These are phyloP conservation scores for Apamea monoglypha DNA, from an alignment of 2,888 invertebrate genomes.

Conservation along the genomic window DNA sequence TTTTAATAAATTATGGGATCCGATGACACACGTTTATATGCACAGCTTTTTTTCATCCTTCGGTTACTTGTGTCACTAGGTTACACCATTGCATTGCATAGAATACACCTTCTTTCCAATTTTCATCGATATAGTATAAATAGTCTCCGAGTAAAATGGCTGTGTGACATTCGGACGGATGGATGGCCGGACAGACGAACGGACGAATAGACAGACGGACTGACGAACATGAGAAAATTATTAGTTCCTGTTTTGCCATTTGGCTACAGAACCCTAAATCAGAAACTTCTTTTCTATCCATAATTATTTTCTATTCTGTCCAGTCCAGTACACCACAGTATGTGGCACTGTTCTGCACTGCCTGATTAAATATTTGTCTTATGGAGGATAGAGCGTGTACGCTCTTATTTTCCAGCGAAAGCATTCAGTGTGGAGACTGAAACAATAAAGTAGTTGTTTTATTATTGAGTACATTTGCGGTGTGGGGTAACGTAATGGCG, in stretches of 20 bases:
- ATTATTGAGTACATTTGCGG: constrained; percentile 62
- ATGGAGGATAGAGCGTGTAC: neutral
- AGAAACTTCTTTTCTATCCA: neutral
- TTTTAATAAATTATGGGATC: neutral
- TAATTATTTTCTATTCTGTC: neutral
- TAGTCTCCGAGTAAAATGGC: neutral
- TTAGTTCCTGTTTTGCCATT: neutral
- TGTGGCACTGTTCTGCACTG: neutral
- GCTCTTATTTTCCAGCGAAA: constrained; percentile 35
- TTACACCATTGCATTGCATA: neutral
- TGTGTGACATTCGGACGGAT: neutral
- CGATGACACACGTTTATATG: neutral
- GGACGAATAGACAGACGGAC: neutral
- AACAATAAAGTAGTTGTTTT: constrained; percentile 67
- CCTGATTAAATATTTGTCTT: neutral
- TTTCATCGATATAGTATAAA: neutral
- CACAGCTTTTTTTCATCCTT: neutral
- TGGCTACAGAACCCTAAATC: neutral
- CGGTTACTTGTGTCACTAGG: neutral
- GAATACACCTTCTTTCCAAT: neutral
- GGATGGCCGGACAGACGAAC: neutral
- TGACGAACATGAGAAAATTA: neutral
- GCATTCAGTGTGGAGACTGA: constrained; percentile 52
- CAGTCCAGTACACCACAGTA: neutral
- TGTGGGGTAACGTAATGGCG: constrained; percentile 68